Evolutionary conservation across 92 coral and sea anemone genomes (phyloP), one percentile per base, ranked within the genome.

Genomic region (Epizoanthus fatuus): DNA sequence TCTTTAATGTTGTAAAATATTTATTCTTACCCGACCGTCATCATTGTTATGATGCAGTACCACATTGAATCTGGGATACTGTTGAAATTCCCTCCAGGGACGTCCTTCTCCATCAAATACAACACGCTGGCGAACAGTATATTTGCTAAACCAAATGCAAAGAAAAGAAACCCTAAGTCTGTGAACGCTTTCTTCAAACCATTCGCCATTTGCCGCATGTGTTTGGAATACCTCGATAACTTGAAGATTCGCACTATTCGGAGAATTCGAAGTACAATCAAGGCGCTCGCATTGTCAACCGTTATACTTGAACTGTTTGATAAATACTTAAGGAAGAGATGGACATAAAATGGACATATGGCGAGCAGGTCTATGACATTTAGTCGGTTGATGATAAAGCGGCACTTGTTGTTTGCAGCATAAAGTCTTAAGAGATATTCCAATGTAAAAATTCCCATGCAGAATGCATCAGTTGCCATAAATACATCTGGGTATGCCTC

Each of bases 11-110:
- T 29, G 35, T 29, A 29, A 29, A 29, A 29, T 29, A 9, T 49
- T 2, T 9, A 3, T 37, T 88, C 98, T 81, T 92, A 96, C 99
- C 99, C 99, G 25, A 96, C 95, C 4, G 99, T 96, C 99, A 96
- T 96, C 99, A 96, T 96, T 0, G 99, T 96, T 45, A 96, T 94
- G 11, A 95, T 89, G 4, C 98, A 92, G 59, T 94, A 96, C 99
- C 99, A 96, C 98, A 96, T 96, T n/a, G 96, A 83, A 49, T 92
- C 98, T 0, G 98, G 99, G 70, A 96, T 96, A 56, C 98, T 96
- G 52, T 49, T 82, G 68, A 94, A 96, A 15, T 90, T 67, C 15
- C 92, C 90, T 80, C 82, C 74, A 0, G 92, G 87, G 37, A 81
- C 80, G 49, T 62, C 75, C 20, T 74, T 86, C 64, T 96, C 99